Conservation (phyloP, 2,888 invertebrate genomes). For the Choristoneura rosaceana region DNA sequence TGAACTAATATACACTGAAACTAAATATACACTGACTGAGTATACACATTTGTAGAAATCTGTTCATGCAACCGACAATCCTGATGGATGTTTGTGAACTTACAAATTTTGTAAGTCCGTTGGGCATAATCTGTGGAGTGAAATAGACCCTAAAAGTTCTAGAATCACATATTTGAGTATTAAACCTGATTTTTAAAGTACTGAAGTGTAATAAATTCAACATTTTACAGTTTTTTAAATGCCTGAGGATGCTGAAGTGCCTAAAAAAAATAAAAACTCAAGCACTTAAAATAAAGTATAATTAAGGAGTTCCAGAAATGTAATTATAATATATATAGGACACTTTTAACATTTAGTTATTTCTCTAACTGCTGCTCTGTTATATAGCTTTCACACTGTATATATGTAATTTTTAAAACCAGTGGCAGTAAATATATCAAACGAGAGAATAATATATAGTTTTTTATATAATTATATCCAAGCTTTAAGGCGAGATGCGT, state of each 20-base stretch:
- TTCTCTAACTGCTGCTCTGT: neutral
- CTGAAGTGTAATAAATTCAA: neutral
- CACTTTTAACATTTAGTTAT: neutral
- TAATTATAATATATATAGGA: neutral
- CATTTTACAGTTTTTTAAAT: slow-evolving; percentile 15
- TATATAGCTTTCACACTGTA: neutral
- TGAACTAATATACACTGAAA: too few relatives aligned
- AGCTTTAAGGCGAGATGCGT: slow-evolving; percentile 2
- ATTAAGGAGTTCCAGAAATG: neutral
- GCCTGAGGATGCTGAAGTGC: slow-evolving; percentile 32
- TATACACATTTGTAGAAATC: neutral
- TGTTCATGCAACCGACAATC: neutral
- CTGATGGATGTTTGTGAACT: neutral
- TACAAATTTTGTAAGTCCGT: neutral
- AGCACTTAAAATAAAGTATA: neutral
- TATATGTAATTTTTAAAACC: slow-evolving; percentile 20
- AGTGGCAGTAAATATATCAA: slow-evolving; percentile 23
- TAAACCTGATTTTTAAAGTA: neutral
- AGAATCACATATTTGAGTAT: too few relatives aligned
- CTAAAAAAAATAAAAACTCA: slow-evolving; percentile 5
- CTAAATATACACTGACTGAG: too few relatives aligned
- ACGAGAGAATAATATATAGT: slow-evolving; percentile 19
- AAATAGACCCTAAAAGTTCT: too few relatives aligned
- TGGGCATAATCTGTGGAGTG: too few relatives aligned
- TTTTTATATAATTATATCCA: neutral